A percentile compares a stretch with the other conserved stretches of the same genome.
These are phyloP conservation scores for Bucco capensis DNA, from an alignment of 2,113 vertebrate species.

Conservation along the genomic window DNA sequence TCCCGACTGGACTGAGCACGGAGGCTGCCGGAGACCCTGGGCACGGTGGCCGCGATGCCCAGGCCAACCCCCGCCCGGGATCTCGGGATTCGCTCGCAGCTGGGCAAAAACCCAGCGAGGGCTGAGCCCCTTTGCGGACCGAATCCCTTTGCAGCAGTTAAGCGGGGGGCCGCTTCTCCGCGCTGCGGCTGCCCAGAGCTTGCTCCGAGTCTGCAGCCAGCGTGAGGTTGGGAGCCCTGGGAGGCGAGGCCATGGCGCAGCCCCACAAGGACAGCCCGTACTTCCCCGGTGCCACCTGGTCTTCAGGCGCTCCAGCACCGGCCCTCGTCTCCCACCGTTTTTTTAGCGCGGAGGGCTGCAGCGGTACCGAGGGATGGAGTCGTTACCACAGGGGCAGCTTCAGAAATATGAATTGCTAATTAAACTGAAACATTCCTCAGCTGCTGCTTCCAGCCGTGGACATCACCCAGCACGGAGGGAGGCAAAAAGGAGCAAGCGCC, in stretches of 20 bases:
- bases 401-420: background rate
- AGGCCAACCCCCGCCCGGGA: accelerated
- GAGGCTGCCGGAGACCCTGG: background rate
- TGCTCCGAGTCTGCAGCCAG: background rate
- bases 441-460: background rate
- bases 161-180: background rate
- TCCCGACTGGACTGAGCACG: background rate
- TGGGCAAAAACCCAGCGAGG: accelerated
- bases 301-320: accelerated
- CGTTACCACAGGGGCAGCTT: background rate
- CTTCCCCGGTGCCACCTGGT: background rate
- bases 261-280: too few relatives aligned
- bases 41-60: background rate
- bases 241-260: background rate
- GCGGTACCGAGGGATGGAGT: accelerated
- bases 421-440: background rate
- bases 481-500: background rate
- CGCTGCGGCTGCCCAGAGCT: background rate
- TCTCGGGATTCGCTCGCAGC: background rate
- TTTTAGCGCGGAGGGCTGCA: background rate
- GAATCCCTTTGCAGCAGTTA: background rate
- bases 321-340: accelerated
- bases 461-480: background rate
- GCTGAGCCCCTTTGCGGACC: background rate
- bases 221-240: background rate